These are phyloP conservation scores for Percina caprodes DNA, from an alignment of 2,113 vertebrate genomes.

Conservation along the genomic window DNA sequence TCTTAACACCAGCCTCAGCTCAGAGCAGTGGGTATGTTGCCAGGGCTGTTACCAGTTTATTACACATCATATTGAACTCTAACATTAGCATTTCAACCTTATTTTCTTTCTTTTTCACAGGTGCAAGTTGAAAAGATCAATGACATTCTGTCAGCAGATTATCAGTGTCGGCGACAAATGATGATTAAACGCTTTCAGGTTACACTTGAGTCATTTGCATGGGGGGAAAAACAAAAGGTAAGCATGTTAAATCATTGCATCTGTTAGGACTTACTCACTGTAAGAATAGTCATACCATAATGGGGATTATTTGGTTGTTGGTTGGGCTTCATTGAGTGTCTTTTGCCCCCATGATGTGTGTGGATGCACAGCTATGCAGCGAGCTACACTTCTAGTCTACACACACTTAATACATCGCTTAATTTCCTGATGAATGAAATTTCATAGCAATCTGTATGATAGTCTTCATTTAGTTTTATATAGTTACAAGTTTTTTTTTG, in stretches of 20 bases:
- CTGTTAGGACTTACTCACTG: neutral
- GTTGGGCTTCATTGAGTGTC: neutral
- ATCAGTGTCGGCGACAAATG: slow-evolving; percentile 85
- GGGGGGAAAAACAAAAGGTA: slow-evolving; percentile 90
- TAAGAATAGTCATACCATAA: neutral
- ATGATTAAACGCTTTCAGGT: slow-evolving; percentile 89
- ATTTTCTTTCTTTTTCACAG: slow-evolving; percentile 68
- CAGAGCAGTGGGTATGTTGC: slow-evolving; percentile 86
- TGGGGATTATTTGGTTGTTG: neutral
- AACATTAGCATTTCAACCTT: neutral
- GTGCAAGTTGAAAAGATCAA: slow-evolving; percentile 76
- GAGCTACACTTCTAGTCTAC: too few relatives aligned
- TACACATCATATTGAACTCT: neutral
- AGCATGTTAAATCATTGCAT: neutral
- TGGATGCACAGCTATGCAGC: too few relatives aligned
- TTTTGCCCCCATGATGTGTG: neutral
- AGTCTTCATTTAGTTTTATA: neutral
- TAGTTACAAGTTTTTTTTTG: neutral
- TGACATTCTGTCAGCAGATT: slow-evolving; percentile 80
- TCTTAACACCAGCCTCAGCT: slow-evolving; percentile 76
- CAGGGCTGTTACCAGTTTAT: neutral
- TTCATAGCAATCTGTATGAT: neutral
- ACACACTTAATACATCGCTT: too few relatives aligned
- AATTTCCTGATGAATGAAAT: neutral
- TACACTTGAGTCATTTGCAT: slow-evolving; percentile 89